Evolutionary conservation across 2,888 invertebrate species (phyloP), one percentile per base, ranked within the genome.

Genomic region (Seladonia tumulorum): DNA sequence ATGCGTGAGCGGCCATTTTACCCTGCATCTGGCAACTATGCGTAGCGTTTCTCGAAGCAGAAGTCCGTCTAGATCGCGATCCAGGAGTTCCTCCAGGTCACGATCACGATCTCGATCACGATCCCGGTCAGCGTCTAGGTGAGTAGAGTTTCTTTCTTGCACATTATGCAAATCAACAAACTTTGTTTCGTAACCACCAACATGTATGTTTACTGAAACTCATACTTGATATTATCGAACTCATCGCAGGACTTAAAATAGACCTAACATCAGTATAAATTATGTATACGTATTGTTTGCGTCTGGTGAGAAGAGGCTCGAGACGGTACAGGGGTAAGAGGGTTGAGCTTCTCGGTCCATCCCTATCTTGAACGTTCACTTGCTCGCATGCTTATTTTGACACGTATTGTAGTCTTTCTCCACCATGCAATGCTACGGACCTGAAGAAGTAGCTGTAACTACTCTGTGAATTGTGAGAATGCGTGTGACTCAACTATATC

Each of bases 61-160:
- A 70, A 92, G 93, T 29, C 90, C 90, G 49, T 94, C 94, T 14
- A 93, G 95, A 45, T 95, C 95, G 5, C 92, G 93, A 79, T 93
- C 94, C 0, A 91, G 93, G 49, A 92, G 93, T 71, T 89, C 83
- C 22, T 93, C 94, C 1, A 90, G 93, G n/a, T 95, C 95, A 0
- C 90, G 96, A 77, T 57, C 57, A 10, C 90, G 96, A 76, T 57
- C 57, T n/a, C 60, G 29, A 63, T 96, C 96, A 29, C 95, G 95
- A 68, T 96, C 96, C 47, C 93, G 91, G 10, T 93, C 92, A 22
- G 86, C 86, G 8, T 92, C 92, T n/a, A 88, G 92, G 91, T 92
- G 53, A 82, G 77, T 78, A 42, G 14, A 42, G 7, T 29, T 45
- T 60, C n/a, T 66, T 53, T 42, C 25, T 18, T 39, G 5, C 0